Base-by-base conservation (phyloP, 1,140 invertebrate genomes). In the Pomacea maculata region DNA sequence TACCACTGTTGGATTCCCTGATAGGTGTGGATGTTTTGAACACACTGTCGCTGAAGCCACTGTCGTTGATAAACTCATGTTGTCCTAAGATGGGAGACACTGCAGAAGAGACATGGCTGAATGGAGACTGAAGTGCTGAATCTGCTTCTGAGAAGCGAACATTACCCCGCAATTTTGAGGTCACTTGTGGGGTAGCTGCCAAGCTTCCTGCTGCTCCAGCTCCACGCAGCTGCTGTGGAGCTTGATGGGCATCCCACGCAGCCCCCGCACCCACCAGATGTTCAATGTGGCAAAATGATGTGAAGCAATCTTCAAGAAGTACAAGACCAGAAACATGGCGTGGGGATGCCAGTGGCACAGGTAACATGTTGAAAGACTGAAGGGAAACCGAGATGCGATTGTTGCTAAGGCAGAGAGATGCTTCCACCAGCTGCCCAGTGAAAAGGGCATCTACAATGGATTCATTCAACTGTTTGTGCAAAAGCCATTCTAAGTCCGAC, bases 401-500 rank as follows among this genome's bases (percentile, higher is more conserved):
- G 75, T 88, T 85, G 68, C 80, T 79, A 19, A 88, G 76, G 82
- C 88, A 89, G 70, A 90, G 87, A 57, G 85, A 87, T 14, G 87
- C 87, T 71, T 90, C 90, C 0, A 91, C 88, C 21, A 90, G 76
- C 85, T 91, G 90, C 15, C 89, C 89, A 11, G 89, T 87, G 80
- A 90, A 91, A 55, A 88, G 80, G 75, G 87, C 87, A 76, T 91
- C 90, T 15, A 91, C 83, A 0, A 89, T 79, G 10, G 90, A 90
- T 55, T 86, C 78, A 84, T 91, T 91, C 5, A 82, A 81, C 74
- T 87, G 85, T 80, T 90, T 91, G 86, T 91, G 86, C 21, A 86
- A 84, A 65, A 91, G 80, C 90, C 90, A 91, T 76, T 91, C 90
- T 21, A 91, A 81, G 64, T 91, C 89, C 8, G 89, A 88, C 57